Evolutionary conservation across 2,797 vertebrate genomes (phyloP).

Genomic region (Tolypeutes matacus): DNA sequence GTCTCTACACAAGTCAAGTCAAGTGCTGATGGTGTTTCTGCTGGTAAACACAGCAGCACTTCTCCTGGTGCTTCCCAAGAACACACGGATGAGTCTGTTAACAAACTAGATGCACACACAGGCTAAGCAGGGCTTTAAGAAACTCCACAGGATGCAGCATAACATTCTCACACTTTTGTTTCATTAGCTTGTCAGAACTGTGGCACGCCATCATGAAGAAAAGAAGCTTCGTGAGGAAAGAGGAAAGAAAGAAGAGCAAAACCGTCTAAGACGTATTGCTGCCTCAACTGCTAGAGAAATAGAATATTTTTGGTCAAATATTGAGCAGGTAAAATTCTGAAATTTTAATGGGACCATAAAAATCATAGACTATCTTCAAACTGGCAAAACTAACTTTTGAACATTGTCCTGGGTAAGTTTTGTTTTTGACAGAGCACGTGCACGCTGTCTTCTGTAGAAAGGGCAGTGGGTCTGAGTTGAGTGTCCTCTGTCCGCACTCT

Average conservation of each 20-base stretch:
- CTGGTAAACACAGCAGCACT: rapidly evolving
- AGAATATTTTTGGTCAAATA: constrained; percentile 94
- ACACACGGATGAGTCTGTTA: background rate
- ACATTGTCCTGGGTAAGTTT: background rate
- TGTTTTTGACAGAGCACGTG: background rate
- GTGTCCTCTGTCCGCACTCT: rapidly evolving
- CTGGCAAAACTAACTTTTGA: background rate
- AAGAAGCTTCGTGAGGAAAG: constrained; percentile 90
- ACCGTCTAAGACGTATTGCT: constrained; percentile 91
- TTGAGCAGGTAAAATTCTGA: constrained; percentile 90
- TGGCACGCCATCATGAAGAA: constrained; percentile 91
- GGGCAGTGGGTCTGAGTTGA: background rate
- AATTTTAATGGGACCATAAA: rapidly evolving
- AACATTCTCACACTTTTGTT: background rate
- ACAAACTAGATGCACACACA: background rate
- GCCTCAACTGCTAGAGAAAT: constrained; percentile 93
- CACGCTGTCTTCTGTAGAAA: rapidly evolving
- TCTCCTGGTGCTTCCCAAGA: rapidly evolving
- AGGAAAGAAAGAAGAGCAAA: constrained; percentile 90
- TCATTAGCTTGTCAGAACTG: constrained; percentile 92
- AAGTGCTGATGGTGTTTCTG: background rate
- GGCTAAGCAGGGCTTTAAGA: background rate
- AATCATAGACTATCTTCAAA: rapidly evolving
- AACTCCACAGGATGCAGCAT: background rate
- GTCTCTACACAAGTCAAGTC: background rate